Evolutionary conservation across 2,113 vertebrate genomes (phyloP).

Genomic region (Embiotoca jacksoni): DNA sequence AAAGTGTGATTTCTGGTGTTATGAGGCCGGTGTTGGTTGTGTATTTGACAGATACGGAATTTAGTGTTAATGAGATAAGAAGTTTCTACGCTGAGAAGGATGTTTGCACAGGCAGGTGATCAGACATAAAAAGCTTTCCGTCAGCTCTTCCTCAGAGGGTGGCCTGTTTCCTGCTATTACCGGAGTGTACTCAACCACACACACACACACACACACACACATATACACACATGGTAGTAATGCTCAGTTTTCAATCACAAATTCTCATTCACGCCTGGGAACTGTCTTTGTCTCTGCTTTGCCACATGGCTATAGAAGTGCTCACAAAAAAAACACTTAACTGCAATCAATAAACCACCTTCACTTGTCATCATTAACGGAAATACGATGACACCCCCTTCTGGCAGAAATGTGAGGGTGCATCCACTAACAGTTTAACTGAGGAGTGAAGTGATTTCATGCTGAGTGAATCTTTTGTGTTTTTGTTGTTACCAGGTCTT

Average conservation of each 20-base stretch:
- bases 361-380: slow-evolving; percentile 18
- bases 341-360: too few relatives aligned
- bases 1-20: neutral
- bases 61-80: slow-evolving; percentile 41
- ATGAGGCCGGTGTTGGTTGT: slow-evolving; percentile 1
- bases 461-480: neutral
- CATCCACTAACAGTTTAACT: neutral
- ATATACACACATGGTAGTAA: neutral
- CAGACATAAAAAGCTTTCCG: slow-evolving; percentile 63
- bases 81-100: slow-evolving; percentile 44
- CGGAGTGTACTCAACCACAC: slow-evolving; percentile 2
- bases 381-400: slow-evolving; percentile 40
- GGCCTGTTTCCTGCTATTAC: slow-evolving; percentile 75
- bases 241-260: slow-evolving; percentile 15
- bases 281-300: neutral
- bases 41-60: slow-evolving; percentile 30
- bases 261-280: neutral
- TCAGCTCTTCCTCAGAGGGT: slow-evolving; percentile 61
- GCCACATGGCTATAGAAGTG: neutral
- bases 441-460: neutral
- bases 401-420: slow-evolving; percentile 42
- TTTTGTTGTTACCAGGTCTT: slow-evolving; percentile 87
- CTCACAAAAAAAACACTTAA: neutral
- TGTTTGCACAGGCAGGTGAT: slow-evolving; percentile 78
- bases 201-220: slow-evolving; percentile 6